Percentiles rank a stretch among this genome's conserved stretches.
Conservation (phyloP, 64 coral and sea anemone genomes). For the Montipora capricornis region DNA sequence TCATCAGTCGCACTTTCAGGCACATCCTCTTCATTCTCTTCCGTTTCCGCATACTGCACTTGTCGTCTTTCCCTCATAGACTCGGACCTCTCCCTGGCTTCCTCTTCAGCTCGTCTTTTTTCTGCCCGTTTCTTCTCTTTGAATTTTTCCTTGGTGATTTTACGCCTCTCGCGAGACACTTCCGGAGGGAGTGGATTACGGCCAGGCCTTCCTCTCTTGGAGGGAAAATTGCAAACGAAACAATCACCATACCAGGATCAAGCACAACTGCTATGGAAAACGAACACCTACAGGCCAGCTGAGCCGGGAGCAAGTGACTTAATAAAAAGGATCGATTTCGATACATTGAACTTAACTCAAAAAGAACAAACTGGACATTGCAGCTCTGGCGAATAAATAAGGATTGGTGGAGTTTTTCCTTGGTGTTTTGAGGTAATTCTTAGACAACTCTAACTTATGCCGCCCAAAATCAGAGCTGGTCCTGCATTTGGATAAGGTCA, state of each 20-base stretch:
- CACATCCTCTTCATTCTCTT: not conserved
- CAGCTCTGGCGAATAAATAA: too few species aligned
- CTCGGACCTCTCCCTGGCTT: not conserved
- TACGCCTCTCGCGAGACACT: constrained; percentile 14
- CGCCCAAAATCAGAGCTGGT: too few species aligned
- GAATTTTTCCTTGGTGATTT: not conserved
- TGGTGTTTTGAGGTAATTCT: too few species aligned
- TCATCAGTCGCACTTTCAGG: not conserved
- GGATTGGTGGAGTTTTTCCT: too few species aligned
- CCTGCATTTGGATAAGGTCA: too few species aligned
- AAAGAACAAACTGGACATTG: too few species aligned
- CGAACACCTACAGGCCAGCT: too few species aligned
- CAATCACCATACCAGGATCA: not conserved
- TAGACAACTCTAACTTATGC: too few species aligned
- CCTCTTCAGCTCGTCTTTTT: constrained; percentile 12
- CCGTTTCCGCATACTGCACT: not conserved
- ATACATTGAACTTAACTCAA: too few species aligned
- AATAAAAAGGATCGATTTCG: too few species aligned
- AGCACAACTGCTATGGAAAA: not conserved
- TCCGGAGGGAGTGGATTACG: constrained; percentile 17
- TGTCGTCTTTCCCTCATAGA: not conserved
- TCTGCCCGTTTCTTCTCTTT: constrained; percentile 30
- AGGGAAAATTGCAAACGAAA: not conserved
- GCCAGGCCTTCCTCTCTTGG: constrained; percentile 9
- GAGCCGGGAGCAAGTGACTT: too few species aligned